Evolutionary conservation across 2,113 vertebrate species (phyloP).

Genomic region (Campylomormyrus numenius): DNA sequence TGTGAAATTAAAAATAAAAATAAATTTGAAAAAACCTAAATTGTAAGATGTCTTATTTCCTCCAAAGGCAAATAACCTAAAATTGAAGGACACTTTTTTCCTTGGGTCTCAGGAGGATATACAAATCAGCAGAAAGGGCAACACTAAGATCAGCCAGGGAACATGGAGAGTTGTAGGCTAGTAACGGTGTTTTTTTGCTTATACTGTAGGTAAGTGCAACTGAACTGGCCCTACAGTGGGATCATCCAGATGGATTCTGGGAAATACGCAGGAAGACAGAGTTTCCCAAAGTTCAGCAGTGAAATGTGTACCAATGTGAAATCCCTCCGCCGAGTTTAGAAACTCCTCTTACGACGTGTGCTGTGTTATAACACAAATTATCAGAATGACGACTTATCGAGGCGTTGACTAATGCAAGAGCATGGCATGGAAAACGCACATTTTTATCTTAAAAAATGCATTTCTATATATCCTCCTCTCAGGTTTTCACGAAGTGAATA

Average conservation of each 20-base stretch:
- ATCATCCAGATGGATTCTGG: not conserved
- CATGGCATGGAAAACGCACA: not conserved
- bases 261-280: not conserved
- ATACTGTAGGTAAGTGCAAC: not conserved
- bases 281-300: not conserved
- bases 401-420: not conserved
- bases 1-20: too few species aligned
- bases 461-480: not conserved
- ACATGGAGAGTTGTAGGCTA: not conserved
- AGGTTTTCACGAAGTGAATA: slow-evolving; percentile 23
- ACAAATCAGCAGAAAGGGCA: not conserved
- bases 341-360: not conserved
- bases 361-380: not conserved
- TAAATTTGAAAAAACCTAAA: too few species aligned
- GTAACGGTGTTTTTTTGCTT: not conserved
- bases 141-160: not conserved
- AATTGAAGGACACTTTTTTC: too few species aligned
- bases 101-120: not conserved
- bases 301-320: not conserved
- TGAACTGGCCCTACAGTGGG: not conserved
- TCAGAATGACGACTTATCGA: not conserved
- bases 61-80: too few species aligned
- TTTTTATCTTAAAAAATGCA: not conserved
- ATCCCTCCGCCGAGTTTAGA: not conserved
- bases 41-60: too few species aligned